These are phyloP conservation scores for Pagrus major DNA, from an alignment of 2,113 vertebrate genomes.

Conservation along the genomic window DNA sequence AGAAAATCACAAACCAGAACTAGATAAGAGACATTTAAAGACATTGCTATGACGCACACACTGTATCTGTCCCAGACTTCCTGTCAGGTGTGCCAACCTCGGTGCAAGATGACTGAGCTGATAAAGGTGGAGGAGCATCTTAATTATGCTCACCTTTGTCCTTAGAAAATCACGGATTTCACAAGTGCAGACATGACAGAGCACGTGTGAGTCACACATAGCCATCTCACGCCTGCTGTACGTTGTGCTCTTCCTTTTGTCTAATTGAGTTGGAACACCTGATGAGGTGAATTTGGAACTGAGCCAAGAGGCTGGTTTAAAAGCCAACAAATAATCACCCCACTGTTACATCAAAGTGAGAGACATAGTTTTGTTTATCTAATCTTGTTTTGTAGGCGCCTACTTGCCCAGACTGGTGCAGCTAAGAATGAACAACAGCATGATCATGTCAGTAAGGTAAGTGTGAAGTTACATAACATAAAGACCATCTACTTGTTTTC, in stretches of 20 bases:
- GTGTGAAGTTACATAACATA: conserved; percentile 46
- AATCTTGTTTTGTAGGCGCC: conserved; percentile 82
- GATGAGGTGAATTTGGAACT: conserved; percentile 19
- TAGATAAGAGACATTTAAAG: conserved; percentile 5
- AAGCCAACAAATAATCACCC: conserved; percentile 1
- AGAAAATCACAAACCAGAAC: neutral
- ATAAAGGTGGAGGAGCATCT: conserved; percentile 25
- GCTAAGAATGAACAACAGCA: conserved; percentile 93
- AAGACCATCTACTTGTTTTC: conserved; percentile 1
- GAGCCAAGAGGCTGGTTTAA: neutral
- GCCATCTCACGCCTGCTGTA: too few relatives aligned
- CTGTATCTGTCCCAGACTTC: neutral
- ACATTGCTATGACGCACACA: conserved; percentile 6
- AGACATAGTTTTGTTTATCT: conserved; percentile 45
- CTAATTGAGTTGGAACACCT: conserved; percentile 10
- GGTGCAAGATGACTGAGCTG: conserved; percentile 9
- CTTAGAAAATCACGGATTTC: conserved; percentile 52
- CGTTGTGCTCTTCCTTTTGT: neutral
- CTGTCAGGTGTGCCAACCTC: conserved; percentile 21
- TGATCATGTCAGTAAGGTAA: conserved; percentile 92
- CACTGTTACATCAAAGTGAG: conserved; percentile 19
- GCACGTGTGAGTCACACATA: conserved; percentile 43
- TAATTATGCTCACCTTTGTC: conserved; percentile 31
- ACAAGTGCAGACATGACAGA: conserved; percentile 37
- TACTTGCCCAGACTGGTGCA: conserved; percentile 91